Evolutionary conservation across 2,113 vertebrate species (phyloP).

Genomic region (Archocentrus centrarchus): DNA sequence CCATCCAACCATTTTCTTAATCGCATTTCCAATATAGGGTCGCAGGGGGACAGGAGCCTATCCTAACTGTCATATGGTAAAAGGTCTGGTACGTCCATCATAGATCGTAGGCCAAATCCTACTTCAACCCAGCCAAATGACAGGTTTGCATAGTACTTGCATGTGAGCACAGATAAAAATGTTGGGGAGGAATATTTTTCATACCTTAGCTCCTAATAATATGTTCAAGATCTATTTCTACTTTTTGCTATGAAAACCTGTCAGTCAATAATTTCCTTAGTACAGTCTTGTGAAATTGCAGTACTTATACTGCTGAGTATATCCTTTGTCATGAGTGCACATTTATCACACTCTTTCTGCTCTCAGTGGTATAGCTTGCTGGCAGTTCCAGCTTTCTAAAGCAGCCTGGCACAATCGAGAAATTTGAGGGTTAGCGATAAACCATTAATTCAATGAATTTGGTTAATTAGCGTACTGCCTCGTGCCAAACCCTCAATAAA

Average conservation of each 20-base stretch:
- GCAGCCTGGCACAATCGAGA: conserved; percentile 38
- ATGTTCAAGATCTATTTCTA: conserved; percentile 11
- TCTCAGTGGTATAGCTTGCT: conserved; percentile 34
- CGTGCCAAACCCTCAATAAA: conserved; percentile 54
- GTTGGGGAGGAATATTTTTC: neutral
- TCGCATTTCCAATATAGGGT: neutral
- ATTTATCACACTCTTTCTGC: conserved; percentile 42
- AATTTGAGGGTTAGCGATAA: conserved; percentile 31
- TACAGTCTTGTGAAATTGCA: conserved; percentile 8
- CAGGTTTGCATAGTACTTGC: neutral
- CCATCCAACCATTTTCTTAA: neutral
- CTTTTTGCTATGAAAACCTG: conserved; percentile 24
- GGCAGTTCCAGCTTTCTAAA: conserved; percentile 47
- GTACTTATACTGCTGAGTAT: conserved; percentile 27
- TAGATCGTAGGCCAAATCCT: neutral
- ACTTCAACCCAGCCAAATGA: neutral
- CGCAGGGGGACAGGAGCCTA: too few relatives aligned
- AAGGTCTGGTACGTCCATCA: neutral
- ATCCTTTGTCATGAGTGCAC: conserved; percentile 27
- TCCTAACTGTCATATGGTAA: neutral
- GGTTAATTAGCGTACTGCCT: conserved; percentile 60
- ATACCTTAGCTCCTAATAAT: conserved; percentile 9
- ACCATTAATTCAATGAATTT: conserved; percentile 62
- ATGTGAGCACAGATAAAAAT: conserved; percentile 10
- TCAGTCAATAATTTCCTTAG: conserved; percentile 39